A percentile compares a stretch with the other conserved stretches of the same genome.
Conservation (phyloP, 2,888 invertebrate genomes). For the Pseudolycoriella hygida region DNA sequence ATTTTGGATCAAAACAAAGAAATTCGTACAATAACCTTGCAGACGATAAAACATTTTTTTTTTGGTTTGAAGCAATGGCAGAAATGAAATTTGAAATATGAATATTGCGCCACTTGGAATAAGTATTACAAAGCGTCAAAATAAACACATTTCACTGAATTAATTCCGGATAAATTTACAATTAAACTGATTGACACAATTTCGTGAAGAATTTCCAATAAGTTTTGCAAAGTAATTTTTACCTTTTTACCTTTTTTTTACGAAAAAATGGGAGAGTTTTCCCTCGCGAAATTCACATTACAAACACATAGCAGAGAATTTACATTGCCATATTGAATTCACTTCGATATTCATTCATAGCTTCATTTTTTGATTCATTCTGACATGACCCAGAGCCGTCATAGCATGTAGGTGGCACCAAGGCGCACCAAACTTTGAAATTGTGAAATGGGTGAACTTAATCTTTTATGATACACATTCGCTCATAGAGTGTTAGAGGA, state of each 20-base stretch:
- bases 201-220: neutral
- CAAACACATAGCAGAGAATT: neutral
- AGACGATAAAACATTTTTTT: constrained; percentile 1
- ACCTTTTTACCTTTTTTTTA: neutral
- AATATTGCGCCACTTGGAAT: neutral
- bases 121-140: neutral
- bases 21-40: constrained; percentile 4
- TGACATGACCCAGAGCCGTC: no score
- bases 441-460: no score
- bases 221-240: neutral
- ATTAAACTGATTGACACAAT: no score
- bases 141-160: neutral
- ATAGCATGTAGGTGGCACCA: no score
- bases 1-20: neutral
- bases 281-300: neutral
- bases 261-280: neutral
- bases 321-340: no score
- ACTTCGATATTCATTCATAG: no score
- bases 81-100: neutral
- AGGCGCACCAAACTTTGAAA: no score
- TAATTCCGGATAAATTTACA: neutral
- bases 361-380: no score
- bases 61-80: neutral
- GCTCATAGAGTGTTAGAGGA: no score
- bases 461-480: no score